These are phyloP conservation scores for Drosophila niveifrons DNA, from an alignment of 2,888 invertebrate genomes.

Conservation along the genomic window DNA sequence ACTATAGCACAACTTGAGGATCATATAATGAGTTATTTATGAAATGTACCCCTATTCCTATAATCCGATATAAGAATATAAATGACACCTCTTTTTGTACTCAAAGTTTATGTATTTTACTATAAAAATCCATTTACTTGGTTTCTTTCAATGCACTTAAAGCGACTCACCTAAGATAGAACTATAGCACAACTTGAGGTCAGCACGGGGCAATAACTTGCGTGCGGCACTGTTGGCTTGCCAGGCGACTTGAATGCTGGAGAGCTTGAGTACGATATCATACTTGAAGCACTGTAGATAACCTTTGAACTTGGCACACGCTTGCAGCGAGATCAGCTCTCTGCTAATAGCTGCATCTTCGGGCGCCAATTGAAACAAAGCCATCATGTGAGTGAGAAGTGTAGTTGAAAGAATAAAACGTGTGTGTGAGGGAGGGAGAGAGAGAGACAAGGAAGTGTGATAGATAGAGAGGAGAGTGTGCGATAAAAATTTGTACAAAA, in stretches of 20 bases:
- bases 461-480: not conserved
- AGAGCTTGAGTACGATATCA: slow-evolving; percentile 39
- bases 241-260: slow-evolving; percentile 49
- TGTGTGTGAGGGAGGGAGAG: slow-evolving; percentile 3
- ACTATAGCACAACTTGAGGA: no score
- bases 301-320: slow-evolving; percentile 34
- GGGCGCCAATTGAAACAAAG: slow-evolving; percentile 38
- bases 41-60: no score
- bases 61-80: no score
- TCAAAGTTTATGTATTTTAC: no score
- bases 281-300: not conserved
- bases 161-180: slow-evolving; percentile 48
- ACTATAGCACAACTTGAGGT: slow-evolving; percentile 44
- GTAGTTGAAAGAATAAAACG: not conserved
- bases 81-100: no score
- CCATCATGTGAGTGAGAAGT: slow-evolving; percentile 55
- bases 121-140: no score
- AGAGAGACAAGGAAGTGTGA: not conserved
- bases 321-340: slow-evolving; percentile 45
- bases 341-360: slow-evolving; percentile 43
- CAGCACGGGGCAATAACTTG: slow-evolving; percentile 34
- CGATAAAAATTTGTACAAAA: not conserved
- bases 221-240: not conserved
- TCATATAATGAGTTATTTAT: no score
- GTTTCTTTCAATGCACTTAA: not conserved